Conservation (phyloP, 1,140 invertebrate genomes). For the Zelostemma sp. region DNA sequence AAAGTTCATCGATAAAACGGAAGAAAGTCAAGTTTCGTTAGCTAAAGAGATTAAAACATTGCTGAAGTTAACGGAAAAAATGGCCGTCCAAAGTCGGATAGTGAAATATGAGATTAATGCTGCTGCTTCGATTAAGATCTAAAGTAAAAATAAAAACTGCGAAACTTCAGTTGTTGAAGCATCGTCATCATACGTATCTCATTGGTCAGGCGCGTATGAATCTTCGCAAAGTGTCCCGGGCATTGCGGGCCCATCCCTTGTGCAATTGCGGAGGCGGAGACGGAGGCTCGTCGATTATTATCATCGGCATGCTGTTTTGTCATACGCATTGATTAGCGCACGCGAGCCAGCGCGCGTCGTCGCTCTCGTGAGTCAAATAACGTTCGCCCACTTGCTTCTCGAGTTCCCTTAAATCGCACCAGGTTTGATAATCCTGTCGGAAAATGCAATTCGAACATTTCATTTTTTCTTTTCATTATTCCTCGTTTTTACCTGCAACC, state of each 20-base stretch:
- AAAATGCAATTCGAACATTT: neutral
- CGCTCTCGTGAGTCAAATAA: constrained; percentile 96
- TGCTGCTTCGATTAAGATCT: neutral
- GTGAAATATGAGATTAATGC: neutral
- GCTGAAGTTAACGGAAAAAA: no score
- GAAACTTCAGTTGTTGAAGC: neutral
- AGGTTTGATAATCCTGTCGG: constrained; percentile 92
- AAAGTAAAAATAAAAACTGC: neutral
- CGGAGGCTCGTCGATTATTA: constrained; percentile 53
- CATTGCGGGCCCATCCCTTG: constrained; percentile 64
- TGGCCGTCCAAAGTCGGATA: neutral
- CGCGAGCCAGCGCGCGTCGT: constrained; percentile 90
- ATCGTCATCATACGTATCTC: constrained; percentile 22
- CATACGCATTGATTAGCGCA: constrained; percentile 66
- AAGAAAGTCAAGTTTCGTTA: neutral
- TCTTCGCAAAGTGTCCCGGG: constrained; percentile 62
- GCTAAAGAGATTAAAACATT: no score
- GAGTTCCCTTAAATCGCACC: constrained; percentile 92
- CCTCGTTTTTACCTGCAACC: constrained; percentile 84
- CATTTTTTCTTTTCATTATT: neutral
- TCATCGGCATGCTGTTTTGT: constrained; percentile 57
- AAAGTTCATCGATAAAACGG: neutral
- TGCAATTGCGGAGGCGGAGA: constrained; percentile 26
- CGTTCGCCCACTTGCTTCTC: constrained; percentile 86
- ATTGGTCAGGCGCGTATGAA: constrained; percentile 64